Evolutionary conservation across 2,797 vertebrate species (phyloP), one percentile per base, ranked within the genome.

Genomic region (Luscinia luscinia): DNA sequence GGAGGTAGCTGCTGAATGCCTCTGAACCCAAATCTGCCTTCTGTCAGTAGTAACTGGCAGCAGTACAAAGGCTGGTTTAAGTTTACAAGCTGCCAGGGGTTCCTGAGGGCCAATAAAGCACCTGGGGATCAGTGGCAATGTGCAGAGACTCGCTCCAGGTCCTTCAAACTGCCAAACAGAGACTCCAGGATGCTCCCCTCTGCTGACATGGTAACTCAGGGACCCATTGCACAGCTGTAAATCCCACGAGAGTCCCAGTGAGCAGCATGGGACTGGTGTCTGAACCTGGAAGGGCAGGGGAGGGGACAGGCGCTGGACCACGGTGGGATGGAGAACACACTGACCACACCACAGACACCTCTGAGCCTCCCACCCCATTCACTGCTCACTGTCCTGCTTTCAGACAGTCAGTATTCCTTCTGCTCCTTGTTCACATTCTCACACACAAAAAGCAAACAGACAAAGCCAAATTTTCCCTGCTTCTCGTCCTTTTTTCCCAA

Each of bases 81-180:
- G 70, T 90, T 92, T 95, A 70, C 0, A 0, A 46, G 70, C 77
- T 90, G 76, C 36, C 61, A 86, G 82, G 45, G 58, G 66, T 9
- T 91, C 62, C 85, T 40, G 67, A 36, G 74, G 85, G 52, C 41
- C 74, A 52, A 23, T 40, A 92, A 94, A 89, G 67, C 92, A 63
- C 57, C 19, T 23, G 80, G 83, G 59, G 27, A 78, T 66, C 73
- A 69, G 76, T 3, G 38, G 72, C 2, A 82, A 69, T 9, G 2
- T 4, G 24, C 22, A 40, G 69, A 90, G 92, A 90, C 28, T 15
- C 59, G 24, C 26, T 40, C 11, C 1, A 8, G 14, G 30, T 58
- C 24, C 61, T 36, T 62, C 23, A n/a, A 68, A 73, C 18, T 48
- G 70, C 68, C 58, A 15, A 7, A 1, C 9, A 48, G 64, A 15